These are phyloP conservation scores for Trachurus trachurus DNA, from an alignment of 2,797 vertebrate species.

Conservation along the genomic window DNA sequence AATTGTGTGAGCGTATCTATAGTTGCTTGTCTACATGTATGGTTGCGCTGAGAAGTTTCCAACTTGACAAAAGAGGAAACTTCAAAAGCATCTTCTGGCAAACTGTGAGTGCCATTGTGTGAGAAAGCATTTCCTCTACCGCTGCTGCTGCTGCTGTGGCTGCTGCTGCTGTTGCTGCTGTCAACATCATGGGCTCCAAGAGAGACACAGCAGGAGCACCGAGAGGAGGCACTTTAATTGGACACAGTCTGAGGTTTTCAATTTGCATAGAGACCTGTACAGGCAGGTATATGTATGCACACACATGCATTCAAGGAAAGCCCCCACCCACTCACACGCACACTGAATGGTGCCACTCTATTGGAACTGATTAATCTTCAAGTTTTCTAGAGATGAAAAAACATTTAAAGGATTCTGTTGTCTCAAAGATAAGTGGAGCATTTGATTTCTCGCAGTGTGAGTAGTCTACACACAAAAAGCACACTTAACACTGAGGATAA, in stretches of 20 bases:
- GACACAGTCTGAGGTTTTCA: constrained; percentile 49
- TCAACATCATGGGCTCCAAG: constrained; percentile 68
- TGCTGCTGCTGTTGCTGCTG: constrained; percentile 59
- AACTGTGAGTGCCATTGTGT: constrained; percentile 56
- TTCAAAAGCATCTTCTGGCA: constrained; percentile 57
- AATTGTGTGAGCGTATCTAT: background rate
- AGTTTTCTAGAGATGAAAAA: constrained; percentile 42
- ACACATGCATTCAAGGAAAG: constrained; percentile 9
- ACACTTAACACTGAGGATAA: too few relatives aligned
- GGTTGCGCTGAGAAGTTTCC: constrained; percentile 49
- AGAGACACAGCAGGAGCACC: constrained; percentile 55
- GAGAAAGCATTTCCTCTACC: constrained; percentile 50
- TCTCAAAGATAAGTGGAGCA: background rate
- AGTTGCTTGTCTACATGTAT: constrained; percentile 14
- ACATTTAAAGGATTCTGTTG: constrained; percentile 1
- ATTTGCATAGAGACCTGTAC: constrained; percentile 54
- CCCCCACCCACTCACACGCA: constrained; percentile 4
- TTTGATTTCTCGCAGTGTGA: constrained; percentile 12
- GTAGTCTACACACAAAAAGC: background rate
- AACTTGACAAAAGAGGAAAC: constrained; percentile 56
- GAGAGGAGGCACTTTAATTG: constrained; percentile 69
- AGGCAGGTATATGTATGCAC: constrained; percentile 15
- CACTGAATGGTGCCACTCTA: constrained; percentile 32
- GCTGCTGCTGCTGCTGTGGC: constrained; percentile 46
- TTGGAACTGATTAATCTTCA: constrained; percentile 29